Evolutionary conservation across 2,888 invertebrate species (phyloP), one percentile per base, ranked within the genome.

Genomic region (Dascillus cervinus): DNA sequence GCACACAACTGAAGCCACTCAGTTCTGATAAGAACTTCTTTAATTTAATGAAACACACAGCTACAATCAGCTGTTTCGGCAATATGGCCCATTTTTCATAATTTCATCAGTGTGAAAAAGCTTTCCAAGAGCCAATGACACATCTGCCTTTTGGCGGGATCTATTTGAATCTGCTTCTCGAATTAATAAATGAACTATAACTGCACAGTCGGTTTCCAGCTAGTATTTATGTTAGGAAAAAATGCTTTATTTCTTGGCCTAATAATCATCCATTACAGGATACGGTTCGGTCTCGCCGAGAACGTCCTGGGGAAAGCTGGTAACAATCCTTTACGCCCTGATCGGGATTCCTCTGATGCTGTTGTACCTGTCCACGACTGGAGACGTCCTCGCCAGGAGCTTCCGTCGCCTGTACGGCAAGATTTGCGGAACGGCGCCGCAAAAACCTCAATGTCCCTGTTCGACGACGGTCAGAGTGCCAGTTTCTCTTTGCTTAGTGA

Each of bases 271-370:
- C n/a, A 43, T 62, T 62, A 2, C 73, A 90, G 89, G 89, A 42
- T 88, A 87, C 54, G 89, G 89, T 21, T 83, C 83, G 55, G 80
- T 88, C 35, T 79, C 84, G 3, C 89, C 90, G 3, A 73, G 77
- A 48, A 88, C 87, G 3, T 70, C 82, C 20, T 81, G 77, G 72
- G 89, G 89, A 13, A 80, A 82, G 50, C 63, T 86, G 47, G 83
- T 82, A 37, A 86, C 89, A n/a, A 78, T 89, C 43, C 70, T 82
- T 34, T 90, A 89, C 65, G 87, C 89, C 0, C 73, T 88, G 37
- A 72, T 87, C 37, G 90, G 91, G 29, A 90, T 91, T 49, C 91
- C 91, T 11, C 71, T 91, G 52, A 84, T 91, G 69, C 72, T 91
- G 62, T 74, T 91, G 29, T 91, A 91, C 64, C 72, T 91, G 32